Conservation (phyloP, 2,113 vertebrate genomes). For the Athene noctua region DNA sequence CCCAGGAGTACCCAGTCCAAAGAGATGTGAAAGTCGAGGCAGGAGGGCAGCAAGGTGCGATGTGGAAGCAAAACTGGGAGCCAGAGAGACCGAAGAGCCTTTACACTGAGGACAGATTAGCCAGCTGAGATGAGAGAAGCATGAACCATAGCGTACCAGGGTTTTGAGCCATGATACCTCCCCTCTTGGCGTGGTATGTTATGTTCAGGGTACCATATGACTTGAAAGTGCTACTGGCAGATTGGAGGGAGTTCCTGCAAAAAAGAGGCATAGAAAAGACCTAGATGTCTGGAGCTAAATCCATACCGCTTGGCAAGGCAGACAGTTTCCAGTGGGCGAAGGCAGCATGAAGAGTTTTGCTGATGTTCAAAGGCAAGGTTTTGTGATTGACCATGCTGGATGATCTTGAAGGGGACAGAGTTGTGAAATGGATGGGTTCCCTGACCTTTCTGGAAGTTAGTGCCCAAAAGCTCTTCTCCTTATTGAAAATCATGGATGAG, state of each 20-base stretch:
- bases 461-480: neutral
- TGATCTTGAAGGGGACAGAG: neutral
- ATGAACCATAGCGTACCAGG: neutral
- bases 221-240: neutral
- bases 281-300: neutral
- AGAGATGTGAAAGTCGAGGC: neutral
- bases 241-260: neutral
- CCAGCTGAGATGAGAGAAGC: neutral
- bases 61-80: rapidly evolving
- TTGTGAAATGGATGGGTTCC: neutral
- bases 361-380: neutral
- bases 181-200: neutral
- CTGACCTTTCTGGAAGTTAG: neutral
- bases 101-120: neutral
- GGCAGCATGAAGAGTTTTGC: neutral
- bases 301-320: rapidly evolving
- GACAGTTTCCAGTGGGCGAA: neutral
- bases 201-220: neutral
- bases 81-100: neutral
- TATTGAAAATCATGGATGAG: neutral
- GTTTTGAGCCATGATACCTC: neutral
- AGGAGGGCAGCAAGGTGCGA: neutral
- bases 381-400: neutral
- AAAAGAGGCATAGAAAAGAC: neutral
- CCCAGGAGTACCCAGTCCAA: neutral